Evolutionary conservation across 2,888 invertebrate species (phyloP), one percentile per base, ranked within the genome.

Genomic region (Ypsolopha scabrella): DNA sequence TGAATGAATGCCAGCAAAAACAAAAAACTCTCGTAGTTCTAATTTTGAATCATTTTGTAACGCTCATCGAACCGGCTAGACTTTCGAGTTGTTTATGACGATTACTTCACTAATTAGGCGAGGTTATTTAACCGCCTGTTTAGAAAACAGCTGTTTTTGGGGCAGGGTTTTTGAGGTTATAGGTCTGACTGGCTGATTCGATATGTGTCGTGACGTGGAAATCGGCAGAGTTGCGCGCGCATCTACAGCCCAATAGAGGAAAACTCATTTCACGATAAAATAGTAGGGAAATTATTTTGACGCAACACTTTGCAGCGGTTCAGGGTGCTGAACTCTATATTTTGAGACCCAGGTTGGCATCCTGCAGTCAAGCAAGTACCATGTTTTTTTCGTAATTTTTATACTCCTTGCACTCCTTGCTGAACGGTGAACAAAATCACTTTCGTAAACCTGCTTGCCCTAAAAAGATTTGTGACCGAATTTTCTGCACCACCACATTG

Each of bases 1-100:
- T 82, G 83, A 85, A 85, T 81, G 83, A 70, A 75, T 69, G 72
- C 70, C 71, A 61, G 65, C 36, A 72, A 75, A 75, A 69, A 77
- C 24, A 24, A 61, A 67, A 78, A 77, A 68, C 70, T 61, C 64
- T 2, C 60, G 64, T 53, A 54, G 63, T 72, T 80, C 85, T 82
- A 85, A 72, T 70, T 80, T 78, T 81, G 73, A 81, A 80, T 70
- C 60, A 78, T 83, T 82, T 80, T 76, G 80, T 75, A 80, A 82
- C 66, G 63, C 62, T 64, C 62, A 63, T 65, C 65, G 68, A 59
- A 61, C 68, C 65, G 78, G 70, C 70, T 68, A 68, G 73, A 65
- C 72, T 70, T 60, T 60, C 58, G 60, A 58, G 58, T 54, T 60
- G 62, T 65, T 63, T 58, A 53, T 54, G 62, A 57, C 55, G 39